A percentile compares a stretch with the other conserved stretches of the same genome.
These are phyloP conservation scores for Cacatua alba DNA, from an alignment of 2,113 vertebrate species.

Conservation along the genomic window DNA sequence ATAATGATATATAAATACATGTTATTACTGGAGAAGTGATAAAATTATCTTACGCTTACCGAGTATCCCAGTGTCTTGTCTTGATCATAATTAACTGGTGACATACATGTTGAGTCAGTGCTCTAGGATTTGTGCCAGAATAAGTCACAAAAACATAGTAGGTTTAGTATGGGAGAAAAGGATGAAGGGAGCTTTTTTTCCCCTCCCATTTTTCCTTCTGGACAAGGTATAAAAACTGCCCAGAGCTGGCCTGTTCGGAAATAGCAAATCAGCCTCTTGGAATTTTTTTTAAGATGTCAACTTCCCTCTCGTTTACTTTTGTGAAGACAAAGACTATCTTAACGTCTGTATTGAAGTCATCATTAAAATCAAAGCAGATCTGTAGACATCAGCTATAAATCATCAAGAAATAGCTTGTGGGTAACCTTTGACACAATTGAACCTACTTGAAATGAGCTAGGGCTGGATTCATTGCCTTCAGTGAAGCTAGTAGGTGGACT, in stretches of 20 bases:
- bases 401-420: constrained; percentile 64
- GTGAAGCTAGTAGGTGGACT: constrained; percentile 60
- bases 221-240: constrained; percentile 38
- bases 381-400: constrained; percentile 63
- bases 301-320: constrained; percentile 17
- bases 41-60: constrained; percentile 39
- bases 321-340: constrained; percentile 61
- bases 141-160: constrained; percentile 41
- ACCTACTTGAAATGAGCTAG: constrained; percentile 64
- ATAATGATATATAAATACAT: background rate
- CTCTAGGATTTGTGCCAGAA: constrained; percentile 51
- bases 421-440: constrained; percentile 67
- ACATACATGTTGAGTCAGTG: constrained; percentile 29
- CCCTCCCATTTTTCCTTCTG: background rate
- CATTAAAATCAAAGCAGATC: constrained; percentile 72
- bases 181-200: background rate
- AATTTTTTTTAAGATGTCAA: constrained; percentile 41
- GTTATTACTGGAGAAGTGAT: background rate
- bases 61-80: constrained; percentile 27
- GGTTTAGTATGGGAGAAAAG: background rate
- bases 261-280: background rate
- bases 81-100: constrained; percentile 53
- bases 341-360: constrained; percentile 52
- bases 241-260: constrained; percentile 49
- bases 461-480: constrained; percentile 55